Evolutionary conservation across 2,888 invertebrate genomes (phyloP), one percentile per base, ranked within the genome.

Genomic region (Belgica antarctica): DNA sequence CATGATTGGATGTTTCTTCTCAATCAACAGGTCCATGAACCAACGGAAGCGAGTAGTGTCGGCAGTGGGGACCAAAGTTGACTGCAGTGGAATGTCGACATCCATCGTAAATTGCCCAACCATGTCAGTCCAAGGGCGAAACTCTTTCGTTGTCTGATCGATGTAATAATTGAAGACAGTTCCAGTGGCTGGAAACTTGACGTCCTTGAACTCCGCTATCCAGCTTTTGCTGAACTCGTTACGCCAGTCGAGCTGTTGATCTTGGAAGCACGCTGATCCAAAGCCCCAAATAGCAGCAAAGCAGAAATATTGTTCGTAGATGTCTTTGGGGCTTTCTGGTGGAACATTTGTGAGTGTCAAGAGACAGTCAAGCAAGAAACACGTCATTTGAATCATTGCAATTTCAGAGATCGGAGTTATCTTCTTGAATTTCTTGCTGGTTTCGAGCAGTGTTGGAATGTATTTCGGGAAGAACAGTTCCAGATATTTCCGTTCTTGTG

Each of bases 141-240:
- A 92, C 75, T 89, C 88, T 79, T 94, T 94, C 0, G 89, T 88
- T 74, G 93, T 91, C 0, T 85, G 82, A 75, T 96, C 95, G 71
- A 96, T 92, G 78, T 87, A 96, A 79, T 88, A 96, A 75, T 89
- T 90, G 78, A 96, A 96, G 1, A 96, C 88, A 63, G 88, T 92
- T 1, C 91, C 93, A 1, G 85, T 15, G 31, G 19, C 15, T 19
- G 36, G 36, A 31, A 62, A 31, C 34, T 31, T 62, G 17, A 61
- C 12, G 83, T 0, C 84, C 80, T 94, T 96, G 78, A 95, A 96
- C 80, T 96, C 96, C 73, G 89, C 90, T 19, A 86, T 83, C 85
- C 94, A 97, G 96, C 96, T 96, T 79, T 94, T 96, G 76, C 90
- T 92, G 78, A 96, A 96, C 77, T 96, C 96, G 74, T 89, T 89